A percentile compares a stretch with the other conserved stretches of the same genome.
Conservation (phyloP, 2,888 invertebrate species). For the Synanthedon vespiformis region DNA sequence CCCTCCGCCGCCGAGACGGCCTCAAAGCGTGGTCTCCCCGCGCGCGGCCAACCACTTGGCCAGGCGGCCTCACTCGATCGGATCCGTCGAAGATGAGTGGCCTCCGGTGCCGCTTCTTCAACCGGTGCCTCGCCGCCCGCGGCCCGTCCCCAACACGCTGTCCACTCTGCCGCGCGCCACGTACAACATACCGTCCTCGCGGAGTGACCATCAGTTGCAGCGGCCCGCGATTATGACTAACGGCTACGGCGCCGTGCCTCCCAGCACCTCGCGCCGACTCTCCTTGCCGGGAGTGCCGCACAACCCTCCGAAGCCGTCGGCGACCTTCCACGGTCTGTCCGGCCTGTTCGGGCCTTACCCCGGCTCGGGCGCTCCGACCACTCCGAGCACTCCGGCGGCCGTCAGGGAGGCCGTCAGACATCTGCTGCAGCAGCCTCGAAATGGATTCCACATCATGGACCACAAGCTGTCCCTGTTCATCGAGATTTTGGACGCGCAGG, state of each 20-base stretch:
- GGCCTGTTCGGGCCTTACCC: conserved; percentile 38
- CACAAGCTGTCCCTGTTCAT: conserved; percentile 83
- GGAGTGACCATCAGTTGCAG: conserved; percentile 74
- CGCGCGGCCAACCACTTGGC: conserved; percentile 41
- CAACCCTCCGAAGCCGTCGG: conserved; percentile 70
- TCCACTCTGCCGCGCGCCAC: conserved; percentile 58
- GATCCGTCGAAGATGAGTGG: conserved; percentile 59
- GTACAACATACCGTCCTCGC: conserved; percentile 69
- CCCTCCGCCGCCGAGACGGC: conserved; percentile 47
- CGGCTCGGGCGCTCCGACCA: conserved; percentile 46
- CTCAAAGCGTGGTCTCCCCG: conserved; percentile 66
- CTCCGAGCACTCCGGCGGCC: conserved; percentile 71
- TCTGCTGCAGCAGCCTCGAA: conserved; percentile 76
- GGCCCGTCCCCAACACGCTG: conserved; percentile 48
- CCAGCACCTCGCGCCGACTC: conserved; percentile 61
- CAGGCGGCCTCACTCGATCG: conserved; percentile 74
- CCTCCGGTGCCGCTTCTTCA: conserved; percentile 59
- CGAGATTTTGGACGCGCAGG: conserved; percentile 86
- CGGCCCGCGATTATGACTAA: conserved; percentile 66
- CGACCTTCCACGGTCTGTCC: conserved; percentile 72
- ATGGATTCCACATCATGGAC: conserved; percentile 81
- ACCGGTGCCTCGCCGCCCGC: conserved; percentile 67
- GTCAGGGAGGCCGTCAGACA: conserved; percentile 79
- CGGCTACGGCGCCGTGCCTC: conserved; percentile 61
- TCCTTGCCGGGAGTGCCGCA: conserved; percentile 67